A percentile compares a stretch with the other conserved stretches of the same genome.
Evolutionary conservation across 2,113 vertebrate species (phyloP).

Genomic region (Pristiophorus japonicus): DNA sequence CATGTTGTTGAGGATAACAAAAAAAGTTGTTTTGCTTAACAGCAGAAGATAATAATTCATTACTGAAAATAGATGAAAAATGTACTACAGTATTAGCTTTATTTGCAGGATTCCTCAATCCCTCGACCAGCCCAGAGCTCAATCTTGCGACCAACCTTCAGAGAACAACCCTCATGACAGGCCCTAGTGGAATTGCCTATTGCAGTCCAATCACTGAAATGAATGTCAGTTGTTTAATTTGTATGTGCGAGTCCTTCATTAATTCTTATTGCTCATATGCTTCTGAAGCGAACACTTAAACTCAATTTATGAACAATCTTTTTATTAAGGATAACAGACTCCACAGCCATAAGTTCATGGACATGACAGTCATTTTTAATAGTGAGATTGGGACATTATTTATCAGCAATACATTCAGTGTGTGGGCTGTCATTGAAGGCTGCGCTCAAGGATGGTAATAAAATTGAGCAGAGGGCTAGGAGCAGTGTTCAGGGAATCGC

Average conservation of each 20-base stretch:
- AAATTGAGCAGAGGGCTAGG: background rate
- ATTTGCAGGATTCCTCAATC: background rate
- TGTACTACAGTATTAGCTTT: too few relatives aligned
- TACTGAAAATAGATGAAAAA: too few relatives aligned
- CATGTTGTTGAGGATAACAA: too few relatives aligned
- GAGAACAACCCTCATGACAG: too few relatives aligned
- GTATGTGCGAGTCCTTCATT: background rate
- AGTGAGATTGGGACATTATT: constrained; percentile 5
- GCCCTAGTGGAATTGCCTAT: background rate
- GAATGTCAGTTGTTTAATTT: constrained; percentile 5
- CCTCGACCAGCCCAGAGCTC: background rate
- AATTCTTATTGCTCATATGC: background rate
- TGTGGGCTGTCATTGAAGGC: background rate
- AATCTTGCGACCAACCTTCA: background rate
- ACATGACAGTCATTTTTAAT: constrained; percentile 12
- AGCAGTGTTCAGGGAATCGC: background rate
- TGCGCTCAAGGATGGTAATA: background rate
- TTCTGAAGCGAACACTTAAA: background rate
- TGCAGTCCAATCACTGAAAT: background rate
- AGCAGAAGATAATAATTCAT: too few relatives aligned
- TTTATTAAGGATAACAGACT: background rate
- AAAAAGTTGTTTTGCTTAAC: too few relatives aligned
- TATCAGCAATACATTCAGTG: constrained; percentile 10
- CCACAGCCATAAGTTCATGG: background rate
- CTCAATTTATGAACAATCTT: background rate